A percentile compares a stretch with the other conserved stretches of the same genome.
phyloP scores from a whole-genome alignment of 2,797 vertebrate genomes.

The Clarias laeviceps region DNA sequence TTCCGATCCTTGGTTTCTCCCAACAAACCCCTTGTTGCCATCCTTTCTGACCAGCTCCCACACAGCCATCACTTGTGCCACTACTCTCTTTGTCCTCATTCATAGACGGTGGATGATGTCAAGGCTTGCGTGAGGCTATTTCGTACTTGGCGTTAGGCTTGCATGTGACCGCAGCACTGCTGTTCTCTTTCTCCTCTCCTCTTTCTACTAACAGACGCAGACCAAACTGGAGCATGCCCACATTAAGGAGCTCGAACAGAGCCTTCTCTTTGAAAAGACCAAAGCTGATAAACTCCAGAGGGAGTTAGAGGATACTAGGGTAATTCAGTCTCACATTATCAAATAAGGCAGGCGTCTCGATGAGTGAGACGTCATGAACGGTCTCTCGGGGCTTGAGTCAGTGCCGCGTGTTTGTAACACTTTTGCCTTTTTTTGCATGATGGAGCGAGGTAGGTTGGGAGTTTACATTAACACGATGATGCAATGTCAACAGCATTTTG shows the following conservation, averaged over 20 bases:
- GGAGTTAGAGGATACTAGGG: conserved; percentile 96
- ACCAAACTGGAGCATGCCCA: conserved; percentile 99
- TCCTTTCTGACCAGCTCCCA: conserved; percentile 37
- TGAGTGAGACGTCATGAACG: conserved; percentile 24
- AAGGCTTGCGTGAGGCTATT: conserved; percentile 79
- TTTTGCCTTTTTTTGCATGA: conserved; percentile 34
- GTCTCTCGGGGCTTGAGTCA: conserved; percentile 32
- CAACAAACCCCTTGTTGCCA: conserved; percentile 5
- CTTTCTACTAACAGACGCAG: conserved; percentile 98
- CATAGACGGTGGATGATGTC: conserved; percentile 75
- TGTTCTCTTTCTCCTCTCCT: conserved; percentile 75
- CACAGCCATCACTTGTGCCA: conserved; percentile 42
- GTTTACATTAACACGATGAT: conserved; percentile 14
- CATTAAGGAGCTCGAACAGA: conserved; percentile 96
- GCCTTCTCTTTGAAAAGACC: conserved; percentile 95
- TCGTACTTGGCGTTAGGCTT: conserved; percentile 78
- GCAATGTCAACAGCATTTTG: conserved; percentile 1
- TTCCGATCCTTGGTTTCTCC: conserved; percentile 8
- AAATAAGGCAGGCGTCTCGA: conserved; percentile 35
- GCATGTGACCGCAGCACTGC: conserved; percentile 91
- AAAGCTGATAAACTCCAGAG: conserved; percentile 99
- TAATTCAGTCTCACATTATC: conserved; percentile 85
- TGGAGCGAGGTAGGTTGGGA: conserved; percentile 46
- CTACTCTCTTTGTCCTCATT: conserved; percentile 69
- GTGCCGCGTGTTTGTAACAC: conserved; percentile 10